phyloP scores from a whole-genome alignment of 2,888 invertebrate genomes.

The Rhogogaster chlorosoma region DNA sequence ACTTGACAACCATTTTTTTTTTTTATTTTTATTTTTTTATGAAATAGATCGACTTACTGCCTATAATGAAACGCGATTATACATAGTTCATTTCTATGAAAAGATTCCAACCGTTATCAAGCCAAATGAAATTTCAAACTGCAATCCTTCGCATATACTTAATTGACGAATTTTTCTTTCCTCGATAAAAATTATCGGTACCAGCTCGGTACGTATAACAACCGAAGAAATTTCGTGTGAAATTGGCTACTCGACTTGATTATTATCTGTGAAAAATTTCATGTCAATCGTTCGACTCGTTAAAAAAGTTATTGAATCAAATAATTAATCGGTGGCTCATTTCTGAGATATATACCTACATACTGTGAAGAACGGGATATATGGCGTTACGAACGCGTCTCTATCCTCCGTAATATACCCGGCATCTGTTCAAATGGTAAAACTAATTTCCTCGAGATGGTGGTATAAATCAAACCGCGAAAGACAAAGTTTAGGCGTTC shows the following conservation, averaged over 20 bases:
- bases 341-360: background rate
- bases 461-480: conserved; percentile 25
- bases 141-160: too few species aligned
- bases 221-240: background rate
- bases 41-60: too few species aligned
- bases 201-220: background rate
- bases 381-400: background rate
- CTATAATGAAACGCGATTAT: background rate
- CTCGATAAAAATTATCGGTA: background rate
- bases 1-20: too few species aligned
- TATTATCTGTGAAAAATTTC: background rate
- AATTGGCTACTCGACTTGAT: background rate
- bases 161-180: too few species aligned
- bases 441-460: conserved; percentile 38
- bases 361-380: background rate
- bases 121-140: too few species aligned
- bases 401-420: background rate
- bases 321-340: background rate
- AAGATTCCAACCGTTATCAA: background rate
- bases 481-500: conserved; percentile 25
- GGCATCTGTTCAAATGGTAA: background rate
- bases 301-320: background rate
- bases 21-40: too few species aligned
- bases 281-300: background rate
- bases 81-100: background rate